A percentile compares a stretch with the other conserved stretches of the same genome.
These are phyloP conservation scores for Drosophila recens DNA, from an alignment of 2,888 invertebrate genomes.

Conservation along the genomic window DNA sequence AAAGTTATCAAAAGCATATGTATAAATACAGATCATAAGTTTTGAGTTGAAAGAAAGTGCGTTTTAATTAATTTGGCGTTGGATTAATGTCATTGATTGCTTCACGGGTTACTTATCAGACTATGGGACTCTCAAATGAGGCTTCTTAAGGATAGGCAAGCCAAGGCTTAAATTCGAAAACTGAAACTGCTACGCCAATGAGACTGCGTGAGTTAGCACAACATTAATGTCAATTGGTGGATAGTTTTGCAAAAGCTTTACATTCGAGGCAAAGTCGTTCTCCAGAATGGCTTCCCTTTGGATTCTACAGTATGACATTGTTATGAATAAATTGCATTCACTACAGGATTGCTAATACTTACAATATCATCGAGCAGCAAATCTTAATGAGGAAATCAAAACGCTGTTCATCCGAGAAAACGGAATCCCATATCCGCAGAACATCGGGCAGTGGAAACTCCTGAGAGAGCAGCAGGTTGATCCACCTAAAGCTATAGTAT, in stretches of 20 bases:
- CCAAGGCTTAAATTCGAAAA: slow-evolving; percentile 35
- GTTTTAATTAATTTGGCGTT: slow-evolving; percentile 39
- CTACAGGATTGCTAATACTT: slow-evolving; percentile 84
- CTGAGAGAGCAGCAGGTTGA: slow-evolving; percentile 97
- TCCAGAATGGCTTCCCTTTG: slow-evolving; percentile 92
- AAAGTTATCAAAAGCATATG: slow-evolving; percentile 63
- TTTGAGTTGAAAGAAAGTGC: slow-evolving; percentile 31
- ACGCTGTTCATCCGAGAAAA: slow-evolving; percentile 95
- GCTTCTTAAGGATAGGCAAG: slow-evolving; percentile 36
- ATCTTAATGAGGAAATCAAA: slow-evolving; percentile 96
- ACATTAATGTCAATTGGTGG: slow-evolving; percentile 95
- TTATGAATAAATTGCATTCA: background rate
- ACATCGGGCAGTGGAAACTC: slow-evolving; percentile 99
- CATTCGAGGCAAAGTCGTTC: slow-evolving; percentile 97
- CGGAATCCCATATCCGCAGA: slow-evolving; percentile 98
- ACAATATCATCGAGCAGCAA: slow-evolving; percentile 99
- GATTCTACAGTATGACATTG: slow-evolving; percentile 86
- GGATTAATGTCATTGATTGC: slow-evolving; percentile 60
- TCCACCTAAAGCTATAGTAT: slow-evolving; percentile 98
- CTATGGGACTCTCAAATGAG: slow-evolving; percentile 27
- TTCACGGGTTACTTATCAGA: slow-evolving; percentile 51
- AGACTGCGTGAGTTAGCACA: slow-evolving; percentile 91
- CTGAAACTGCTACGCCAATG: slow-evolving; percentile 68
- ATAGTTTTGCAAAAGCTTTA: slow-evolving; percentile 97
- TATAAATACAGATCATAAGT: slow-evolving; percentile 40